Evolutionary conservation across 2,113 vertebrate species (phyloP).

Genomic region (Chaetops frenatus): DNA sequence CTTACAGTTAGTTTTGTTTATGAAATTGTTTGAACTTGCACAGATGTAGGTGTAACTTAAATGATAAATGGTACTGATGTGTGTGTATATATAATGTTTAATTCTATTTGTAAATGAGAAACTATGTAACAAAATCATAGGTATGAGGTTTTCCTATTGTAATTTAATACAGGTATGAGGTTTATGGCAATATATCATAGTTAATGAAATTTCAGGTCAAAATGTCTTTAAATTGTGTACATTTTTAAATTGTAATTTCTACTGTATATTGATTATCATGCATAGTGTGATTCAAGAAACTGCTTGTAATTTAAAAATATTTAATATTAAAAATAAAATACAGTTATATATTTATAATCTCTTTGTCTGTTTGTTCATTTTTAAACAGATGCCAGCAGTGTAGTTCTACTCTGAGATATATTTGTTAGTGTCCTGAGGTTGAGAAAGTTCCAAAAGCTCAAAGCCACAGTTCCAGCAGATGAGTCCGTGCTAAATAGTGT

Average conservation of each 20-base stretch:
- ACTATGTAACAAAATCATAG: slow-evolving; percentile 71
- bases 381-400: slow-evolving; percentile 28
- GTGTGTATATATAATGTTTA: slow-evolving; percentile 77
- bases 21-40: slow-evolving; percentile 84
- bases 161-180: slow-evolving; percentile 80
- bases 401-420: not conserved
- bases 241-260: slow-evolving; percentile 98
- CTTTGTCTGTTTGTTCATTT: slow-evolving; percentile 49
- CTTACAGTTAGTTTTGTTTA: slow-evolving; percentile 80
- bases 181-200: slow-evolving; percentile 82
- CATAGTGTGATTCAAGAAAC: slow-evolving; percentile 96
- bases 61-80: slow-evolving; percentile 80
- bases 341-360: slow-evolving; percentile 85
- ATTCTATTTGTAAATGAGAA: slow-evolving; percentile 81
- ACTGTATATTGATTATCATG: slow-evolving; percentile 97
- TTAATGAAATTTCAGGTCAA: slow-evolving; percentile 79
- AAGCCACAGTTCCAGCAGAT: not conserved
- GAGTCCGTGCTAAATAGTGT: not conserved
- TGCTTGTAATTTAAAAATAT: slow-evolving; percentile 99
- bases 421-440: not conserved
- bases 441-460: not conserved
- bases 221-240: slow-evolving; percentile 89
- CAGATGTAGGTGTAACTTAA: slow-evolving; percentile 79
- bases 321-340: slow-evolving; percentile 99
- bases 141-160: slow-evolving; percentile 78